Evolutionary conservation across 2,888 invertebrate species (phyloP), one percentile per base, ranked within the genome.

Genomic region (Pseudococcus longispinus): DNA sequence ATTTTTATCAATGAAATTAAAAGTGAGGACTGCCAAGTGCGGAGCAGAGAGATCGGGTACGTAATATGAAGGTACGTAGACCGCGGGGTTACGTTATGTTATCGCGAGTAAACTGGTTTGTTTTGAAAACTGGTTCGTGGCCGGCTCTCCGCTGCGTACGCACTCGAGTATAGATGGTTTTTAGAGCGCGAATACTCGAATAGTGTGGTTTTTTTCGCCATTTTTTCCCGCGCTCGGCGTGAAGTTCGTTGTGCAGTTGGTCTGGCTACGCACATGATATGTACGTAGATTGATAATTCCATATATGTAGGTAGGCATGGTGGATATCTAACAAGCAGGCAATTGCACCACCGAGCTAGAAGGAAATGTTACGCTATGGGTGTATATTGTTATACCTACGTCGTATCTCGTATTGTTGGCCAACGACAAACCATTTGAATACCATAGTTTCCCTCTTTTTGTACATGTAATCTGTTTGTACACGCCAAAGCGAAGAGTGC

Each of bases 1-100:
- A 80, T 80, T 80, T 80, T 80, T 80, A 80, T 80, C 77, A 80
- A 80, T 80, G 77, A 80, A 80, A 80, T 42, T 80, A 20, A 42
- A 60, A 23, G 23, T 60, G n/a, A n/a, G n/a, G n/a, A n/a, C n/a
- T n/a, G 23, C 55, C 1, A 8, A 11, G 23, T 55, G 23, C 60
- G 60, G 60, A 0, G 60, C n/a, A n/a, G 55, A 20, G 55, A 55
- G 55, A n/a, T n/a, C 51, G 20, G 60, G 60, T 23, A 60, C 9
- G 60, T 60, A 23, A 23, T 60, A 9, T 23, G 60, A 60, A 0
- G 60, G 60, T 60, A 60, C 60, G 23, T 6, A 60, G 60, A 60
- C 23, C 23, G 37, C 37, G 15, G 70, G 29, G 18, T 70, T 70
- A 70, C 15, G 70, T 70, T 32, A 70, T 29, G 37, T 37, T 32